A percentile compares a stretch with the other conserved stretches of the same genome.
Conservation (phyloP, 2,113 vertebrate species). For the Prionailurus bengalensis region DNA sequence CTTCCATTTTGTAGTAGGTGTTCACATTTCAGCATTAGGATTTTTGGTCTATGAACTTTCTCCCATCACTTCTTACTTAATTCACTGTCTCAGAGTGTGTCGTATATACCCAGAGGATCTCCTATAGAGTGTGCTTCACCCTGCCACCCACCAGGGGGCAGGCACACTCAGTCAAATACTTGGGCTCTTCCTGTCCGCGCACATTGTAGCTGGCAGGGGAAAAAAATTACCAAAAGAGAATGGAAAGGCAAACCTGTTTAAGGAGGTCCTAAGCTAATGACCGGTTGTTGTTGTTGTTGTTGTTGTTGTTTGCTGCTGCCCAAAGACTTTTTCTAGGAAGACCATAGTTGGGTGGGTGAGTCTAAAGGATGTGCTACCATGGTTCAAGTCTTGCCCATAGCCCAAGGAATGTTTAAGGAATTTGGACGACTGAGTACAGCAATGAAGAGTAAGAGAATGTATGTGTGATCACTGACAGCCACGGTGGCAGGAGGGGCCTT, state of each 20-base stretch:
- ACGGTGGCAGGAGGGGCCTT: background rate
- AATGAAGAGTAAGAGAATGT: background rate
- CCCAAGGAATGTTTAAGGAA: background rate
- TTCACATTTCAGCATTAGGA: background rate
- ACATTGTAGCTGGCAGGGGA: background rate
- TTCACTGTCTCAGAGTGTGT: background rate
- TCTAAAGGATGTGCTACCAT: too few species aligned
- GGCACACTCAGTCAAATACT: constrained; percentile 3
- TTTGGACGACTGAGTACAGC: background rate
- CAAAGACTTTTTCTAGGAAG: background rate
- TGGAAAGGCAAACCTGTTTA: background rate
- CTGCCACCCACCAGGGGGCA: constrained; percentile 74
- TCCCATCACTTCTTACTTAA: background rate
- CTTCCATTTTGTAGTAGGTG: background rate
- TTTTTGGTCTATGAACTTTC: background rate
- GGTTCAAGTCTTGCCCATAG: background rate
- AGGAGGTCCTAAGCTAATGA: background rate
- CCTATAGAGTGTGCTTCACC: background rate
- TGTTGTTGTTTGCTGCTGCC: background rate
- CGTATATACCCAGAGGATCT: background rate
- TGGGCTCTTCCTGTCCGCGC: background rate
- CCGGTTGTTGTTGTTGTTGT: too few species aligned
- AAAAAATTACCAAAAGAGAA: background rate
- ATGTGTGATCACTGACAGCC: background rate
- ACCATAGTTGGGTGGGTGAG: background rate